phyloP scores from a whole-genome alignment of 2,113 vertebrate genomes.

The Heterocephalus glaber region DNA sequence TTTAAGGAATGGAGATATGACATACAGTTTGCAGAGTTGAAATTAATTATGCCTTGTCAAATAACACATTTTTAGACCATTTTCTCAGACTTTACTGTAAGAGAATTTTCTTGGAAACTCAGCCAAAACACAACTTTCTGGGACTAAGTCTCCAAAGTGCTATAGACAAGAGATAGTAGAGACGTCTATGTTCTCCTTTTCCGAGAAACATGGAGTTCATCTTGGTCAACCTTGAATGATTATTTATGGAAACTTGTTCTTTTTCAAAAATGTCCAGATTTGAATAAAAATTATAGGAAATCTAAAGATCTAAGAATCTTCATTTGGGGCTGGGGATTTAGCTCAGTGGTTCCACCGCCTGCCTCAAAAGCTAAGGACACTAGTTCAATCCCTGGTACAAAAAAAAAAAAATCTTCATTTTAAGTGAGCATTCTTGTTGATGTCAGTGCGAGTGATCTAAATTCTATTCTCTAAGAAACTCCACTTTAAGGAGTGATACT shows the following conservation, averaged over 20 bases:
- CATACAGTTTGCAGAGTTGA: background rate
- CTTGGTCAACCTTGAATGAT: background rate
- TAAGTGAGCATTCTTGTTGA: background rate
- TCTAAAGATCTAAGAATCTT: background rate
- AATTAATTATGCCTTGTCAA: conserved; percentile 49
- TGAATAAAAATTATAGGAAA: background rate
- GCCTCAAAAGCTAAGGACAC: no score
- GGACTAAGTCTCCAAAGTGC: background rate
- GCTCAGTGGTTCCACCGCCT: no score
- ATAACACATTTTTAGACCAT: conserved; percentile 23
- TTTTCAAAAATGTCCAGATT: background rate
- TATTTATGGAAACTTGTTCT: conserved; percentile 8
- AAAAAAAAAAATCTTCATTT: background rate
- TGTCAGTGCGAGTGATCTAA: background rate
- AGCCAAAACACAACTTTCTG: conserved; percentile 15
- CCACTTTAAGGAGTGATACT: background rate
- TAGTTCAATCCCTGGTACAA: no score
- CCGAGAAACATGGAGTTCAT: background rate
- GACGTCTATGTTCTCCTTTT: background rate
- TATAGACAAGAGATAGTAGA: background rate
- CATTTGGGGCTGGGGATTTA: no score
- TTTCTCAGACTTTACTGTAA: background rate
- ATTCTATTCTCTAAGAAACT: background rate
- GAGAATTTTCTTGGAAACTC: conserved; percentile 29
- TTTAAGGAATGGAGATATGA: background rate